A percentile compares a stretch with the other conserved stretches of the same genome.
These are phyloP conservation scores for Mactromeris polynyma DNA, from an alignment of 2,888 invertebrate genomes.

Conservation along the genomic window DNA sequence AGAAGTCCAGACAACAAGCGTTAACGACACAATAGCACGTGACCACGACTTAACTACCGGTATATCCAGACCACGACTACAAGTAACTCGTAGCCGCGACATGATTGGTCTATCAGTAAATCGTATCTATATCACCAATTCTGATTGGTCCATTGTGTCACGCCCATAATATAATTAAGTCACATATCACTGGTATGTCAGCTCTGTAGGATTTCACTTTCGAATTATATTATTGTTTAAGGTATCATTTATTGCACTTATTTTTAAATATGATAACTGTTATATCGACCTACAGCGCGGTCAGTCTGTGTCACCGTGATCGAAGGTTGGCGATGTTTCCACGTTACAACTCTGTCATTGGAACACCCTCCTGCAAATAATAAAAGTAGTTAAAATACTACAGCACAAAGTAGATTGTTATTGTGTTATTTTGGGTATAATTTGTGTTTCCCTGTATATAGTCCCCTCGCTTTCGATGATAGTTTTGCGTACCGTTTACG, in stretches of 20 bases:
- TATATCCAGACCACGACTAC: no score
- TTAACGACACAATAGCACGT: no score
- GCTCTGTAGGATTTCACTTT: not conserved
- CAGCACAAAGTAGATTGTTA: not conserved
- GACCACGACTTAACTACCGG: no score
- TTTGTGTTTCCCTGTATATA: no score
- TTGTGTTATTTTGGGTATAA: not conserved
- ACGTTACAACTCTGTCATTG: not conserved
- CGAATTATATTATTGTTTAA: not conserved
- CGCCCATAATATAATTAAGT: not conserved
- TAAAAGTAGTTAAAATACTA: not conserved
- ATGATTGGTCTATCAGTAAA: not conserved
- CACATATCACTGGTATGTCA: not conserved
- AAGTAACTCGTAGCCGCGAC: no score
- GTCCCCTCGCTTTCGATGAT: no score
- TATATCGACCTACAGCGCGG: not conserved
- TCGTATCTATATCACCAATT: not conserved
- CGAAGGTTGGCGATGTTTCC: not conserved
- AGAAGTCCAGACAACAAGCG: no score
- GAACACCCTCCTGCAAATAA: not conserved
- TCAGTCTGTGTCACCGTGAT: not conserved
- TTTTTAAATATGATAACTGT: not conserved
- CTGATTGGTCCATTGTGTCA: not conserved
- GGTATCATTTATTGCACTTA: not conserved
- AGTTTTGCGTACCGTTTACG: no score